Evolutionary conservation across 2,888 invertebrate species (phyloP).

Genomic region (Julus scandinavius): DNA sequence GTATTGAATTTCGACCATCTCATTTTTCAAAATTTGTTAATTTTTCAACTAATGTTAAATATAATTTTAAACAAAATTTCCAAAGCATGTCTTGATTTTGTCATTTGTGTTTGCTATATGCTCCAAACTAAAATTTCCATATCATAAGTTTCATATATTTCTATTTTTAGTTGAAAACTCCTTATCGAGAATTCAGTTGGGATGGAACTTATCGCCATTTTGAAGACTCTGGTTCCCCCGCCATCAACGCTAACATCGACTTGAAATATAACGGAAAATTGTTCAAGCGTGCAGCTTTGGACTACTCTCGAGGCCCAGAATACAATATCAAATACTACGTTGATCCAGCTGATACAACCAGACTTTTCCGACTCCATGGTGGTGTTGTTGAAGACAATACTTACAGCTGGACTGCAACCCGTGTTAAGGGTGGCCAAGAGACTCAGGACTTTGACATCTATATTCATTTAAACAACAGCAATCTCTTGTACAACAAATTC

Average conservation of each 20-base stretch:
- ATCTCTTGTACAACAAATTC: conserved; percentile 42
- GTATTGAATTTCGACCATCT: no score
- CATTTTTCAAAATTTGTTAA: no score
- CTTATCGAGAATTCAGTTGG: conserved; percentile 51
- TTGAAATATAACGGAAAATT: conserved; percentile 54
- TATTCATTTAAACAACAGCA: conserved; percentile 39
- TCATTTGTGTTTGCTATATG: no score
- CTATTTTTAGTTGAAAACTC: conserved; percentile 51
- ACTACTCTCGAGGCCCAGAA: conserved; percentile 50
- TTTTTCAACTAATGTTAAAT: no score
- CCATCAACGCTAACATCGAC: conserved; percentile 27
- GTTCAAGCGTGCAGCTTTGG: conserved; percentile 51
- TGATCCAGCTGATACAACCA: conserved; percentile 49
- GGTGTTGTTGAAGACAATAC: conserved; percentile 51
- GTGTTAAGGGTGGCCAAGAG: conserved; percentile 7
- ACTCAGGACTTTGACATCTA: conserved; percentile 47
- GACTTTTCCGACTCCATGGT: conserved; percentile 55
- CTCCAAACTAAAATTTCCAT: background rate
- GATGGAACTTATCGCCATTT: conserved; percentile 53
- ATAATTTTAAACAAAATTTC: no score
- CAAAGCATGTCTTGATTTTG: no score
- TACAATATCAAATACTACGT: conserved; percentile 54
- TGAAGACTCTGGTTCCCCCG: conserved; percentile 37
- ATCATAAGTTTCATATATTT: background rate
- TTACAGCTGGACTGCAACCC: conserved; percentile 49